Evolutionary conservation across 2,888 invertebrate genomes (phyloP).

Genomic region (Drosophila limbata): DNA sequence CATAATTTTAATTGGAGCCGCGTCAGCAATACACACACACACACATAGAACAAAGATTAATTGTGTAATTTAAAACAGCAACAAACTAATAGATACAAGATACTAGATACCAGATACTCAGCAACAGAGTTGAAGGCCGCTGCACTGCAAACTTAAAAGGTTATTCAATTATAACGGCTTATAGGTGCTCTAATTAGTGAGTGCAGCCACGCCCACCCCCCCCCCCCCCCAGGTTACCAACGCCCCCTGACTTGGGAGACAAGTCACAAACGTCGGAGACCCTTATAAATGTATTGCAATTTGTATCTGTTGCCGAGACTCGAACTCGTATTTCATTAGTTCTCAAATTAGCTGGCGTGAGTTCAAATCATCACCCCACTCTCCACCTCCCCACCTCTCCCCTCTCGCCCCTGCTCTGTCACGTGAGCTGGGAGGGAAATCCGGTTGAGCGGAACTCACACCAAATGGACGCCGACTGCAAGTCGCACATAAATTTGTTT

Average conservation of each 20-base stretch:
- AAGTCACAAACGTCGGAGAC: constrained; percentile 14
- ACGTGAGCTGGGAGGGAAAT: constrained; percentile 60
- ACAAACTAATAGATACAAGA: constrained; percentile 31
- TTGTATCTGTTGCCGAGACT: constrained; percentile 57
- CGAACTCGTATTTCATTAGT: constrained; percentile 62
- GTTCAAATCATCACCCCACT: constrained; percentile 22
- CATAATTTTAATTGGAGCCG: constrained; percentile 75
- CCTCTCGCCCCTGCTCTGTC: constrained; percentile 12
- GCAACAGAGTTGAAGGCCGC: constrained; percentile 37
- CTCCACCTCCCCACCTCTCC: background rate
- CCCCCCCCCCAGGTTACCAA: constrained; percentile 16
- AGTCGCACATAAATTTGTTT: constrained; percentile 72
- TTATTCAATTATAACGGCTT: constrained; percentile 66
- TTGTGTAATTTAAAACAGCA: constrained; percentile 56
- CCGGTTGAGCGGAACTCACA: constrained; percentile 73
- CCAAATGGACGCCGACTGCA: constrained; percentile 67
- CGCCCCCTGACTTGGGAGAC: constrained; percentile 7
- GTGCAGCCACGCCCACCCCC: constrained; percentile 31
- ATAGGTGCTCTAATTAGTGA: constrained; percentile 54
- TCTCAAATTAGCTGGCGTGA: constrained; percentile 69
- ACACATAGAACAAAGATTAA: constrained; percentile 64
- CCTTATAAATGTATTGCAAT: constrained; percentile 69
- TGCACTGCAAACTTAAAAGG: constrained; percentile 30
- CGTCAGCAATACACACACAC: constrained; percentile 25
- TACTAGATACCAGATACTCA: constrained; percentile 24